A percentile compares a stretch with the other conserved stretches of the same genome.
phyloP scores from a whole-genome alignment of 2,888 invertebrate genomes.

The Ophioninae sp. region DNA sequence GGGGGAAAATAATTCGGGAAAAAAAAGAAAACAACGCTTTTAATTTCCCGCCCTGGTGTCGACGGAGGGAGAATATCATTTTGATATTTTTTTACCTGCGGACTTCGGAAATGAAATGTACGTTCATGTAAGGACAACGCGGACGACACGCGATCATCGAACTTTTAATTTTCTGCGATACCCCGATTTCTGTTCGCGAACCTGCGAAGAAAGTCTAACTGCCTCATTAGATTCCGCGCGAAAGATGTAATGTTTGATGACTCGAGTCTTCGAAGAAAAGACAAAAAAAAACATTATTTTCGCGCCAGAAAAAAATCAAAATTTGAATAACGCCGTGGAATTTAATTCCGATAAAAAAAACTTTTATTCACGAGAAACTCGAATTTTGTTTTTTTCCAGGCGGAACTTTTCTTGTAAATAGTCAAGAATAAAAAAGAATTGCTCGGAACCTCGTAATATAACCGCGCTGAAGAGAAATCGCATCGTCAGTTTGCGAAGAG shows the following conservation, averaged over 20 bases:
- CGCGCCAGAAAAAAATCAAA: not conserved
- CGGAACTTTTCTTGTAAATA: not conserved
- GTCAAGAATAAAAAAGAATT: not conserved
- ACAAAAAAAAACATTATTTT: not conserved
- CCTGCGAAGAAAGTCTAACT: no score
- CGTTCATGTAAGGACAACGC: not conserved
- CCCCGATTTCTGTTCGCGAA: no score
- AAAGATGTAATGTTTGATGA: no score
- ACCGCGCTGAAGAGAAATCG: not conserved
- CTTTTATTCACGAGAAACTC: not conserved
- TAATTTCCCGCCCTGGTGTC: not conserved
- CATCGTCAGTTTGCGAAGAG: conserved; percentile 21
- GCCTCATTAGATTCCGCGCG: no score
- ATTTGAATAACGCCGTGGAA: not conserved
- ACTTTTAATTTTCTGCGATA: no score
- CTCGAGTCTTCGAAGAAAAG: no score
- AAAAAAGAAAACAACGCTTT: not conserved
- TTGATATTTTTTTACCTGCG: not conserved
- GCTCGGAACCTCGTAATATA: no score
- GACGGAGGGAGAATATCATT: not conserved
- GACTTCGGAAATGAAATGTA: not conserved
- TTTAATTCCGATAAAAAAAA: not conserved
- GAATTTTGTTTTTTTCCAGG: no score
- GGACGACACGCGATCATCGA: not conserved
- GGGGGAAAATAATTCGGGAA: not conserved